Percentiles rank a stretch among this genome's conserved stretches.
Evolutionary conservation across 2,888 invertebrate species (phyloP).

Genomic region (Philopedon plagiatum): DNA sequence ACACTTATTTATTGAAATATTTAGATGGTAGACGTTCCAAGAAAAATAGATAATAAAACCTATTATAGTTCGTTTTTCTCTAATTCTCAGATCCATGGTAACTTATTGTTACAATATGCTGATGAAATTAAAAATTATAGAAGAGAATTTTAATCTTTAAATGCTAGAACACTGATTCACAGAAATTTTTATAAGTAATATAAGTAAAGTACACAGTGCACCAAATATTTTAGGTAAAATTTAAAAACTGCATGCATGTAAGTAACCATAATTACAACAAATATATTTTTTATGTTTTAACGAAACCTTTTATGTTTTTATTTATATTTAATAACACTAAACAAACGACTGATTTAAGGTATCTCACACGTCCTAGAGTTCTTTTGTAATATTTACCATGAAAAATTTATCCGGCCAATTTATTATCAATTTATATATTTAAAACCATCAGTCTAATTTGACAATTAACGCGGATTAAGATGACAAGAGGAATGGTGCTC

Average conservation of each 20-base stretch:
- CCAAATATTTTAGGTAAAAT: constrained; percentile 17
- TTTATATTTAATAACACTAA: too few species aligned
- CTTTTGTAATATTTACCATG: too few species aligned
- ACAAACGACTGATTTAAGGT: too few species aligned
- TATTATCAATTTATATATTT: too few species aligned
- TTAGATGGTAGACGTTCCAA: constrained; percentile 18
- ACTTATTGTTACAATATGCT: background rate
- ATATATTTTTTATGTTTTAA: background rate
- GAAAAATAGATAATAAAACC: constrained; percentile 13
- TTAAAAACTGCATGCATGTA: background rate
- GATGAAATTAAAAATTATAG: constrained; percentile 3
- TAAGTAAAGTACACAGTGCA: constrained; percentile 4
- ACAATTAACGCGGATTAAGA: too few species aligned
- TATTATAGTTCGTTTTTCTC: constrained; percentile 12
- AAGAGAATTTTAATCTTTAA: background rate
- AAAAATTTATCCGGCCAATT: too few species aligned
- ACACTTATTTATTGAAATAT: constrained; percentile 20
- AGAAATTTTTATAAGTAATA: constrained; percentile 6
- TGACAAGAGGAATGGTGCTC: too few species aligned
- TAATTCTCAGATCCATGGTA: constrained; percentile 7
- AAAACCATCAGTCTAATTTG: too few species aligned
- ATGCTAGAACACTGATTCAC: constrained; percentile 16
- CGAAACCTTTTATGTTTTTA: background rate
- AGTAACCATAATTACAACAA: constrained; percentile 12
- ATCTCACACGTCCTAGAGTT: too few species aligned